Percentiles rank a stretch among this genome's conserved stretches.
These are phyloP conservation scores for Ardeotis arabs DNA, from an alignment of 2,113 vertebrate genomes.

Conservation along the genomic window DNA sequence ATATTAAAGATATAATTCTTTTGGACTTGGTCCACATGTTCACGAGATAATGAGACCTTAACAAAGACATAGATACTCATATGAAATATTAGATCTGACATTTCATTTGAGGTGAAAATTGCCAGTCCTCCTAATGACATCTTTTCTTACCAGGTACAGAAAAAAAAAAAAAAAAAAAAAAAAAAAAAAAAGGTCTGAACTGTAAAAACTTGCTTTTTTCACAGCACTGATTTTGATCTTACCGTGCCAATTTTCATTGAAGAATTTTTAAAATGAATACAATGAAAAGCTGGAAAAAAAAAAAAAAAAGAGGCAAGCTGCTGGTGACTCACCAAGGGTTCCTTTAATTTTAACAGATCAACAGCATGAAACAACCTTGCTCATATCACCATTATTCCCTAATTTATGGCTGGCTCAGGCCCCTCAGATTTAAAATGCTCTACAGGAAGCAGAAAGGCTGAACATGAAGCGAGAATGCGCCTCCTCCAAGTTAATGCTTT, in stretches of 20 bases:
- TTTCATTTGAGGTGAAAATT: constrained; percentile 58
- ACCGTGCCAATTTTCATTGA: background rate
- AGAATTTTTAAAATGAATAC: background rate
- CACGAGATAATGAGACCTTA: constrained; percentile 51
- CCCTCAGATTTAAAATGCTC: background rate
- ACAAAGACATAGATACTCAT: constrained; percentile 25
- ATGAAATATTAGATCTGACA: constrained; percentile 45
- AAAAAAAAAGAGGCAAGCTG: background rate
- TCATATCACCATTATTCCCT: background rate
- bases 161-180: background rate
- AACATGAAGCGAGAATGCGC: background rate
- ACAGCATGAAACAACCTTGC: background rate
- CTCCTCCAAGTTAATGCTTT: constrained; percentile 8
- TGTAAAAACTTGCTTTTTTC: background rate
- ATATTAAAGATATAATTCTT: constrained; percentile 45
- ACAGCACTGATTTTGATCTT: background rate
- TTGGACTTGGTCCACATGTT: constrained; percentile 49
- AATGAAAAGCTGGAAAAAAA: background rate
- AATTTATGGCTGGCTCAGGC: background rate
- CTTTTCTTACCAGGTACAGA: constrained; percentile 35
- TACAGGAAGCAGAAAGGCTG: background rate
- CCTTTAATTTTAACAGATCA: background rate
- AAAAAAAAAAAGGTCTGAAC: background rate
- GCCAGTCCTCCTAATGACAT: constrained; percentile 33
- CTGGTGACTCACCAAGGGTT: background rate